These are phyloP conservation scores for Cisticola juncidis DNA, from an alignment of 2,113 vertebrate species.

Conservation along the genomic window DNA sequence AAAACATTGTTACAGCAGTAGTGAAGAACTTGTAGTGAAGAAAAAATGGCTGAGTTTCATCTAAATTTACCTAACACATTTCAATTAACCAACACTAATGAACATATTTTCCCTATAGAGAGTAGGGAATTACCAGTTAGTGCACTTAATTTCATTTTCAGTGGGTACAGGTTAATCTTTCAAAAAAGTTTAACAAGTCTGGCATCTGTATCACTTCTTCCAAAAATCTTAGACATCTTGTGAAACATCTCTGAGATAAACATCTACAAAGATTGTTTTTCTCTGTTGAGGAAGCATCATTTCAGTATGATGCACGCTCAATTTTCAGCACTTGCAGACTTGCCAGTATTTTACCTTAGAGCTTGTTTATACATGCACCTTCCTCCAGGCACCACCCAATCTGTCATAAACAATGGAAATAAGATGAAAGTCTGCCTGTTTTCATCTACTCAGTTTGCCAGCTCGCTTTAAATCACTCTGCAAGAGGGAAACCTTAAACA, in stretches of 20 bases:
- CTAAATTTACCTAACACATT: neutral
- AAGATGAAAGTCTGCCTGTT: neutral
- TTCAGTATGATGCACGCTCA: neutral
- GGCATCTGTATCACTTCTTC: neutral
- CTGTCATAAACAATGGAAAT: constrained; percentile 8
- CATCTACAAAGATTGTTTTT: neutral
- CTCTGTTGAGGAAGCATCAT: neutral
- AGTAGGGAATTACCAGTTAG: neutral
- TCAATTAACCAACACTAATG: neutral
- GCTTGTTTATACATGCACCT: constrained; percentile 32
- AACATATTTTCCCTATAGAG: neutral
- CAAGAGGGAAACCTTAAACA: neutral
- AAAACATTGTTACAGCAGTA: neutral
- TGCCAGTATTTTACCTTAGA: constrained; percentile 15
- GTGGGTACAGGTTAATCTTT: neutral
- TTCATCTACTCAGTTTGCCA: neutral
- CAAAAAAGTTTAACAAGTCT: neutral
- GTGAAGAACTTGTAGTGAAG: neutral
- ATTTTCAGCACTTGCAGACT: constrained; percentile 14
- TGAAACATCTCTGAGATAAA: neutral
- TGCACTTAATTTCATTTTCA: neutral
- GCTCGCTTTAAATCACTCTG: neutral
- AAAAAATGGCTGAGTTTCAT: neutral
- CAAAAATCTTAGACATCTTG: neutral
- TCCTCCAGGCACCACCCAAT: neutral